Conservation (phyloP, 2,888 invertebrate species). For the Agrilus biguttatus region DNA sequence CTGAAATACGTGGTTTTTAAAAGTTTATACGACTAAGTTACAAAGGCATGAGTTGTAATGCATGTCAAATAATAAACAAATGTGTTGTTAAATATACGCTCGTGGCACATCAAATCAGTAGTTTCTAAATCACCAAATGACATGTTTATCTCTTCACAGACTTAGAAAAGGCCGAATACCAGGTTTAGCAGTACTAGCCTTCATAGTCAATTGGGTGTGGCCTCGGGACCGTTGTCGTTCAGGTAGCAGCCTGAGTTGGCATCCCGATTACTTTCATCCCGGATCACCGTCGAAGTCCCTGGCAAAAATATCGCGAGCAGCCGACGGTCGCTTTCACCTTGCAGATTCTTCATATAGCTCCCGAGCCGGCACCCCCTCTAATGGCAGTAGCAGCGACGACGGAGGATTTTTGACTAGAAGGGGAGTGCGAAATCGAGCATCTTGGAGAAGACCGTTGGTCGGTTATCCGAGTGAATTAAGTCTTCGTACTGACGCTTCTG, state of each 20-base stretch:
- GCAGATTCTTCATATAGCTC: conserved; percentile 37
- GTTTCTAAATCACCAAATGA: conserved; percentile 3
- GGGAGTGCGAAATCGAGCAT: conserved; percentile 38
- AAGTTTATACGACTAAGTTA: too few relatives aligned
- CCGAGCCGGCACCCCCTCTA: conserved; percentile 41
- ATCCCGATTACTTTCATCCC: conserved; percentile 28
- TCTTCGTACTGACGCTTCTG: conserved; percentile 50
- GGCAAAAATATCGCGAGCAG: conserved; percentile 54
- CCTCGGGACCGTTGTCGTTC: conserved; percentile 54
- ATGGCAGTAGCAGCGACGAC: conserved; percentile 59
- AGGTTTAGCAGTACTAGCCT: conserved; percentile 66
- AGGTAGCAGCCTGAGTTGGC: conserved; percentile 31
- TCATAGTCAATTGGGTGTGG: conserved; percentile 62
- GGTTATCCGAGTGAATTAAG: conserved; percentile 52
- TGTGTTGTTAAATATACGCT: too few relatives aligned
- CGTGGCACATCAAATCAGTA: background rate
- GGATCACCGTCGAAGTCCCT: conserved; percentile 29
- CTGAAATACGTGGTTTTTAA: too few relatives aligned
- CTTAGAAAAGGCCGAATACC: conserved; percentile 90
- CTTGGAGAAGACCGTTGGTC: conserved; percentile 50
- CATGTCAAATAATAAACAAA: too few relatives aligned
- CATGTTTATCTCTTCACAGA: conserved; percentile 37
- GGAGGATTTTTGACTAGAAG: conserved; percentile 65
- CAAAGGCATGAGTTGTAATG: too few relatives aligned
- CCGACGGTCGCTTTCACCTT: conserved; percentile 62